Conservation (phyloP, 2,797 vertebrate species). For the Sebastes dallii region DNA sequence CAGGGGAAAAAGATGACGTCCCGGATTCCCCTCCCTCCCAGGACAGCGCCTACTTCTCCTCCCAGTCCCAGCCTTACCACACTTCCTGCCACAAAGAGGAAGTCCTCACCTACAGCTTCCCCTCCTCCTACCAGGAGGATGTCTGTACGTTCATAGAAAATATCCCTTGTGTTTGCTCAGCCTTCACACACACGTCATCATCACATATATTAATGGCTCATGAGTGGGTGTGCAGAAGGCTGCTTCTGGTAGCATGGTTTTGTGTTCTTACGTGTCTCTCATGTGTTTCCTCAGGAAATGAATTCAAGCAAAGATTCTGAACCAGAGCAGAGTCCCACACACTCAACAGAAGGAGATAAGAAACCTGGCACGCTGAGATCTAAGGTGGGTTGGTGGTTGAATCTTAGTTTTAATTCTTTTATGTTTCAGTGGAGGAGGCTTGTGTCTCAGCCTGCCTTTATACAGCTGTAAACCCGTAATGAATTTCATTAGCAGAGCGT, state of each 20-base stretch:
- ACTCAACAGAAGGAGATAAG: slow-evolving; percentile 11
- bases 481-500: background rate
- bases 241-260: background rate
- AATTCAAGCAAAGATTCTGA: slow-evolving; percentile 41
- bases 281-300: slow-evolving; percentile 57
- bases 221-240: background rate
- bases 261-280: background rate
- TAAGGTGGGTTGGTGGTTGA: slow-evolving; percentile 62
- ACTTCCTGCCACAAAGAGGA: slow-evolving; percentile 33
- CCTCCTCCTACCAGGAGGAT: slow-evolving; percentile 7
- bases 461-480: background rate
- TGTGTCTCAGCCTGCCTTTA: background rate
- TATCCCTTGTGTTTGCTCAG: background rate
- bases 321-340: slow-evolving; percentile 2
- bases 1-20: slow-evolving; percentile 25
- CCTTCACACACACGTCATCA: background rate
- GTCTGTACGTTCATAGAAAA: slow-evolving; percentile 44
- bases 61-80: slow-evolving; percentile 73
- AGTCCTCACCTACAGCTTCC: background rate
- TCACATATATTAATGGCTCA: background rate
- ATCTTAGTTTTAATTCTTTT: background rate
- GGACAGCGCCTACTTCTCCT: slow-evolving; percentile 75
- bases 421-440: background rate
- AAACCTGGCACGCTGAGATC: slow-evolving; percentile 30
- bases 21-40: slow-evolving; percentile 73